phyloP scores from a whole-genome alignment of 2,113 vertebrate genomes.

The Parus major region DNA sequence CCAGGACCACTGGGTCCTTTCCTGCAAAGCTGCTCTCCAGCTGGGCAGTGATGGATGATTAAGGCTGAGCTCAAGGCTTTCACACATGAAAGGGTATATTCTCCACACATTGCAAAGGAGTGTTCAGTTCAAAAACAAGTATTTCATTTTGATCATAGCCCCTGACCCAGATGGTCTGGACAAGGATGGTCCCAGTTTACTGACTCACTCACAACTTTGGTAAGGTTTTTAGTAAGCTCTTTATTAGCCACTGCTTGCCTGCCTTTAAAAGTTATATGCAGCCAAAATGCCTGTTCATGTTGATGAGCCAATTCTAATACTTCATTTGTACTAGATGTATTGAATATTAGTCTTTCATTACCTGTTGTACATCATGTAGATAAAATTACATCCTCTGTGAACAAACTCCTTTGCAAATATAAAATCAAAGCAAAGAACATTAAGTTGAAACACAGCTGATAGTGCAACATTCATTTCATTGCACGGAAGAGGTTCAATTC shows the following conservation, averaged over 20 bases:
- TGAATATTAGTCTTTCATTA: background rate
- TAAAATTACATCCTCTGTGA: constrained; percentile 2
- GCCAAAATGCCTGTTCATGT: background rate
- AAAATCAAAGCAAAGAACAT: constrained; percentile 41
- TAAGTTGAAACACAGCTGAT: constrained; percentile 9
- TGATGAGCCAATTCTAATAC: background rate
- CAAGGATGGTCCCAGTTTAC: background rate
- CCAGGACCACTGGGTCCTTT: background rate
- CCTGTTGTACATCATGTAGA: background rate
- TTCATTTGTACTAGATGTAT: background rate
- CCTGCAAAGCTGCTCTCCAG: background rate
- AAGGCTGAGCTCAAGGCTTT: background rate
- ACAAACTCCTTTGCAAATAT: constrained; percentile 36
- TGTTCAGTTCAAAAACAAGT: background rate
- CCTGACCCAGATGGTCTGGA: background rate
- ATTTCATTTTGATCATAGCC: background rate
- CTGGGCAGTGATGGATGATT: background rate
- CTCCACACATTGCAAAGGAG: background rate
- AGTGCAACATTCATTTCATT: background rate
- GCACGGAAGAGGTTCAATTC: background rate
- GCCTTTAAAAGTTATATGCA: background rate
- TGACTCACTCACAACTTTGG: background rate
- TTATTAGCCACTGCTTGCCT: background rate
- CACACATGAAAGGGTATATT: background rate
- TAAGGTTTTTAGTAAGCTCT: background rate